A percentile compares a stretch with the other conserved stretches of the same genome.
Evolutionary conservation across 1,140 invertebrate species (phyloP).

Genomic region (Hyles euphorbiae): DNA sequence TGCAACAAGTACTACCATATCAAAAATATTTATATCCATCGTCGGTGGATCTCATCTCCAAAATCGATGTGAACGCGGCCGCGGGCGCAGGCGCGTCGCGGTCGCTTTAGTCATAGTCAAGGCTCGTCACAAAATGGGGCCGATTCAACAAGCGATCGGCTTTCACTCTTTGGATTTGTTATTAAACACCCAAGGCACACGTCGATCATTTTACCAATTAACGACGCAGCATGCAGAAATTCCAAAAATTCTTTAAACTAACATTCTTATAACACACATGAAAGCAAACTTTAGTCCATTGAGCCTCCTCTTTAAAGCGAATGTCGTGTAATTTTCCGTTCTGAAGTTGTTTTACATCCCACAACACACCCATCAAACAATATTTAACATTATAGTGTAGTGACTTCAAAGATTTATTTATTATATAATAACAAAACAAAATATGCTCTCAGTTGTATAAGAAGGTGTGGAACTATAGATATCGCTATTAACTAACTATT

Average conservation of each 20-base stretch:
- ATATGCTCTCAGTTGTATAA: constrained; percentile 63
- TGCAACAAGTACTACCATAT: constrained; percentile 61
- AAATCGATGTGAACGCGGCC: constrained; percentile 13
- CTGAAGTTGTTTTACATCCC: constrained; percentile 43
- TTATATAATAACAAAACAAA: constrained; percentile 67
- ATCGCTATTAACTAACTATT: constrained; percentile 64
- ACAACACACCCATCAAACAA: constrained; percentile 51
- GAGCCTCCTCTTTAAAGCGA: constrained; percentile 54
- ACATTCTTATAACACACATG: constrained; percentile 41
- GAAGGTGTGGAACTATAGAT: constrained; percentile 48
- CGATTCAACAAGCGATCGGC: constrained; percentile 24
- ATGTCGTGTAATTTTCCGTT: constrained; percentile 41
- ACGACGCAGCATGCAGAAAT: constrained; percentile 39
- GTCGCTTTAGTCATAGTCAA: constrained; percentile 24
- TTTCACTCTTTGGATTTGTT: constrained; percentile 42
- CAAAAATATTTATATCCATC: constrained; percentile 52
- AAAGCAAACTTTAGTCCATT: constrained; percentile 46
- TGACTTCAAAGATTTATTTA: constrained; percentile 65
- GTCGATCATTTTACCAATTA: constrained; percentile 23
- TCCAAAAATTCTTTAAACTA: constrained; percentile 33
- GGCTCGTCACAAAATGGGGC: constrained; percentile 22
- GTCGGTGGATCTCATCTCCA: constrained; percentile 28
- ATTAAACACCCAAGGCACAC: constrained; percentile 38
- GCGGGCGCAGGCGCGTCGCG: constrained; percentile 9
- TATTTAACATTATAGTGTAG: constrained; percentile 47